These are phyloP conservation scores for Aporophyla nigra DNA, from an alignment of 2,888 invertebrate species.

Conservation along the genomic window DNA sequence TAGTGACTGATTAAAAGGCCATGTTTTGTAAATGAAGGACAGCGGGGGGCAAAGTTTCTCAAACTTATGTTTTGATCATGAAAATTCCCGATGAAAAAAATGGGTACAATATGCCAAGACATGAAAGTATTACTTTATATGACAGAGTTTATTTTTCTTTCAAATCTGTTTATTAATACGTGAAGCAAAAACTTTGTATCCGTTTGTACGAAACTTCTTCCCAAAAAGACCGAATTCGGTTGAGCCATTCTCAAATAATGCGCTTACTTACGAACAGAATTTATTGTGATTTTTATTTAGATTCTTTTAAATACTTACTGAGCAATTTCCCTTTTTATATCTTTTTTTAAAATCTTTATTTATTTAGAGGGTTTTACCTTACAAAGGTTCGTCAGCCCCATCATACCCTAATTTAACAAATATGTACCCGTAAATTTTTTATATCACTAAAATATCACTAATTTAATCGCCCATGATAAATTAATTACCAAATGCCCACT, in stretches of 20 bases:
- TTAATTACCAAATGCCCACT: constrained; percentile 19
- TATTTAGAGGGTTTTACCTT: too few species aligned
- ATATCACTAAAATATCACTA: background rate
- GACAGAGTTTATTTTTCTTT: background rate
- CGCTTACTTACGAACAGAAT: too few species aligned
- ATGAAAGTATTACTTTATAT: background rate
- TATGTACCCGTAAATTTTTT: too few species aligned
- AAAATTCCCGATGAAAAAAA: background rate
- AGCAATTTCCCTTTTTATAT: background rate
- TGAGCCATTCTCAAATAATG: too few species aligned
- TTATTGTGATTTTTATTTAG: too few species aligned
- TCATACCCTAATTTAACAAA: too few species aligned
- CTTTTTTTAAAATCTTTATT: too few species aligned
- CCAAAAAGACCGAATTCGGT: too few species aligned
- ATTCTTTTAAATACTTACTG: background rate
- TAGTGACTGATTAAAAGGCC: constrained; percentile 62
- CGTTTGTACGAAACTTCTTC: too few species aligned
- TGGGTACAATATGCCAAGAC: too few species aligned
- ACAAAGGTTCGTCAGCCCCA: too few species aligned
- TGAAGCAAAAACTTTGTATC: too few species aligned
- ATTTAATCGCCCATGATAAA: constrained; percentile 10
- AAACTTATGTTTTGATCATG: constrained; percentile 15
- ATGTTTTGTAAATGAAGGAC: constrained; percentile 63
- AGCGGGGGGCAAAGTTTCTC: constrained; percentile 18
- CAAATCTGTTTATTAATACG: background rate